Percentiles rank a stretch among this genome's conserved stretches.
These are phyloP conservation scores for Drosophila mettleri DNA, from an alignment of 2,888 invertebrate genomes.

Conservation along the genomic window DNA sequence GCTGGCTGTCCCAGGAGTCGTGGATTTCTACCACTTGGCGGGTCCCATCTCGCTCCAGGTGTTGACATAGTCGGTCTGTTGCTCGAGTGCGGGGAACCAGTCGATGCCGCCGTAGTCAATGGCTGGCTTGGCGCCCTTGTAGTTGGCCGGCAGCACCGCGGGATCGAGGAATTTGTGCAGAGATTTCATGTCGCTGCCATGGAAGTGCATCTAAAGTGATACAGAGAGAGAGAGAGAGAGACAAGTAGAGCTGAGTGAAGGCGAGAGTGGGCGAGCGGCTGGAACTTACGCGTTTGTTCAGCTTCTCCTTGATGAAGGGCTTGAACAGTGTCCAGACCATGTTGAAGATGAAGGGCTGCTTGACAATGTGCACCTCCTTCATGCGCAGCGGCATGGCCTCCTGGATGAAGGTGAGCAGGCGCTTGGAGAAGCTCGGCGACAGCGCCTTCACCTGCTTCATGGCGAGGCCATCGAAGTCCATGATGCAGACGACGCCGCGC, in stretches of 20 bases:
- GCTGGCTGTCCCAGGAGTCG: constrained; percentile 29
- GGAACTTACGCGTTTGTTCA: constrained; percentile 89
- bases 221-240: no score
- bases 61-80: constrained; percentile 88
- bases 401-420: constrained; percentile 92
- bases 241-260: constrained; percentile 31
- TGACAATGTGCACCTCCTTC: constrained; percentile 94
- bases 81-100: constrained; percentile 90
- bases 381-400: constrained; percentile 94
- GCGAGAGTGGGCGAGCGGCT: not conserved
- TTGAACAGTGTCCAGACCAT: constrained; percentile 94
- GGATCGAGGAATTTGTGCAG: constrained; percentile 90
- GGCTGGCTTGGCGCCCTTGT: constrained; percentile 90
- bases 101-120: constrained; percentile 91
- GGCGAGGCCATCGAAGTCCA: constrained; percentile 92
- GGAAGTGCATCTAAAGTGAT: constrained; percentile 92
- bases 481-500: constrained; percentile 91
- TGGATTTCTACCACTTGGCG: constrained; percentile 85
- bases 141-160: constrained; percentile 90
- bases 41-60: constrained; percentile 90
- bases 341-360: constrained; percentile 93
- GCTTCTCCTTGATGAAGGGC: constrained; percentile 92
- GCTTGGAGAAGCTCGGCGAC: constrained; percentile 90
- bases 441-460: constrained; percentile 90
- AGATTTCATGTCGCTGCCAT: constrained; percentile 91